These are phyloP conservation scores for Vanessa cardui DNA, from an alignment of 2,888 invertebrate species.

Conservation along the genomic window DNA sequence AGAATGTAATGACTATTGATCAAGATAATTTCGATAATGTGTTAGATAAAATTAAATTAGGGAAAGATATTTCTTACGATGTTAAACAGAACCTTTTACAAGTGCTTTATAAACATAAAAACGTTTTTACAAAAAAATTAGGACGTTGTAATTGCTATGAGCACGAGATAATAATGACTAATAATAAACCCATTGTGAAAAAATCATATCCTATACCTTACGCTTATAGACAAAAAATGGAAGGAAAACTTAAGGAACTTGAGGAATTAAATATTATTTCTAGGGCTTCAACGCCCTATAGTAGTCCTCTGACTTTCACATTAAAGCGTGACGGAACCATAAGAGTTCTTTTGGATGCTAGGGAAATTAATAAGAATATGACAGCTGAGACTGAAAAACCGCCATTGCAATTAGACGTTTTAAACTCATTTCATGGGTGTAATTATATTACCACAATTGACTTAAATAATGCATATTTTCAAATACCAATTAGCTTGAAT, in stretches of 20 bases:
- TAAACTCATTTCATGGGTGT: slow-evolving; percentile 34
- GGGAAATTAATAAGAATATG: slow-evolving; percentile 37
- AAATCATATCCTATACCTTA: slow-evolving; percentile 40
- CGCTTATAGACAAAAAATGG: slow-evolving; percentile 39
- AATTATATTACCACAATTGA: slow-evolving; percentile 36
- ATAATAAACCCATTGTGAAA: slow-evolving; percentile 35
- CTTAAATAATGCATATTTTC: slow-evolving; percentile 41
- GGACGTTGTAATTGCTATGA: slow-evolving; percentile 40
- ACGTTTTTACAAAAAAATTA: slow-evolving; percentile 25
- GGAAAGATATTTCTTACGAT: not conserved
- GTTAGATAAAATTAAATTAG: not conserved
- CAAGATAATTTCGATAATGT: not conserved
- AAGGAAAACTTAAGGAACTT: slow-evolving; percentile 38
- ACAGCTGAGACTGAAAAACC: slow-evolving; percentile 31
- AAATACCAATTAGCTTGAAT: slow-evolving; percentile 30
- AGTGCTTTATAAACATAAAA: slow-evolving; percentile 13
- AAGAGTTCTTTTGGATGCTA: slow-evolving; percentile 25
- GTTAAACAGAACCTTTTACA: not conserved
- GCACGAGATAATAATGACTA: slow-evolving; percentile 38
- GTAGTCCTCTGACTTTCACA: slow-evolving; percentile 42
- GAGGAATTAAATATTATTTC: slow-evolving; percentile 37
- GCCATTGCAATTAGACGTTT: slow-evolving; percentile 30
- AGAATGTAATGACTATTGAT: too few relatives aligned
- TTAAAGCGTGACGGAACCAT: not conserved
- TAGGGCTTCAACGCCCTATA: slow-evolving; percentile 32